Conservation (phyloP, 2,797 vertebrate genomes). For the Calcarius lapponicus region DNA sequence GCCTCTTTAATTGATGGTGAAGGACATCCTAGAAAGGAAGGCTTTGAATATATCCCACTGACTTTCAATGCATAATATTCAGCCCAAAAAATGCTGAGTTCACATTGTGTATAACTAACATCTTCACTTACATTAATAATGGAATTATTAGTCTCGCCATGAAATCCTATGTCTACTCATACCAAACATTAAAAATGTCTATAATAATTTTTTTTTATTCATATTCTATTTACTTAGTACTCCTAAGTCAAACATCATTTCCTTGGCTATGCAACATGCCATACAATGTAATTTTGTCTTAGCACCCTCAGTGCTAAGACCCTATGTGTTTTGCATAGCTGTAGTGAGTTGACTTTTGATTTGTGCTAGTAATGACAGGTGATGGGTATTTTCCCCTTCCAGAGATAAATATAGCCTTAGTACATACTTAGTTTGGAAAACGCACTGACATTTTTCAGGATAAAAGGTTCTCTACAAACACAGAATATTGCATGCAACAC, state of each 20-base stretch:
- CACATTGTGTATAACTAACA: neutral
- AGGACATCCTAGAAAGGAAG: neutral
- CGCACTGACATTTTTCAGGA: neutral
- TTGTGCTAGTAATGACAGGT: neutral
- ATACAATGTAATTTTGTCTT: neutral
- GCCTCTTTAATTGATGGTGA: neutral
- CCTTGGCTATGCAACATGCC: neutral
- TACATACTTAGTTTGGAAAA: neutral
- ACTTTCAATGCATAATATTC: neutral
- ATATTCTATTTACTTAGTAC: neutral
- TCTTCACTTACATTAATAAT: neutral
- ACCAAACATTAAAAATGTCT: neutral
- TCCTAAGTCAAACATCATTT: neutral
- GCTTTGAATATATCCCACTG: neutral
- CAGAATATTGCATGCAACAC: neutral
- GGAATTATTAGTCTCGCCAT: neutral
- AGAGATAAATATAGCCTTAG: neutral
- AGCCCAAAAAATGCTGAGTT: neutral
- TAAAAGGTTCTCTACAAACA: neutral
- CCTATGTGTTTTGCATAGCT: neutral
- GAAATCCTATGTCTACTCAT: neutral
- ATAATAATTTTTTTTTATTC: neutral
- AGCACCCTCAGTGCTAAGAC: neutral
- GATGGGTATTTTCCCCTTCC: neutral
- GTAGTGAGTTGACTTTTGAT: neutral